Evolutionary conservation across 2,797 vertebrate species (phyloP).

Genomic region (Danionella dracula): DNA sequence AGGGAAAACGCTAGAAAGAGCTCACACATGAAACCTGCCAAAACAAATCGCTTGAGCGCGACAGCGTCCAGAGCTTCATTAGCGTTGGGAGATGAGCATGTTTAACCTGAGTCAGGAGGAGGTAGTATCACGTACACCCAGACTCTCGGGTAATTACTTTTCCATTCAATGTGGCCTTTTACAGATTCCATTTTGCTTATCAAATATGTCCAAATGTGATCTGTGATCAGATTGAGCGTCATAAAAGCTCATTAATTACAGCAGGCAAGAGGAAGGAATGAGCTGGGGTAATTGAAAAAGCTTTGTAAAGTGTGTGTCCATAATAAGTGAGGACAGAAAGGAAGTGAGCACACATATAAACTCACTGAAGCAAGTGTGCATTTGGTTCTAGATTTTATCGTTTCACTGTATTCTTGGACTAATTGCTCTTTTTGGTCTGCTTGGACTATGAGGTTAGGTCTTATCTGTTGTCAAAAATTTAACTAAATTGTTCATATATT

Average conservation of each 20-base stretch:
- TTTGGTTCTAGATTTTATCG: no score
- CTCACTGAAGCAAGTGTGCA: no score
- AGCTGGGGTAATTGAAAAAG: slow-evolving; percentile 39
- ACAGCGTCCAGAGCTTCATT: slow-evolving; percentile 16
- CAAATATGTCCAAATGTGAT: slow-evolving; percentile 65
- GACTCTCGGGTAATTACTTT: slow-evolving; percentile 67
- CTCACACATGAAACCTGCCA: slow-evolving; percentile 55
- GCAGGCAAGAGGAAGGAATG: slow-evolving; percentile 57
- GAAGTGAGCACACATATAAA: not conserved
- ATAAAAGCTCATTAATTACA: slow-evolving; percentile 73
- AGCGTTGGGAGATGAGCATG: slow-evolving; percentile 23
- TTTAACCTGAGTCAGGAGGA: slow-evolving; percentile 56
- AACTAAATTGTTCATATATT: no score
- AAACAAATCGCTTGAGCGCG: slow-evolving; percentile 58
- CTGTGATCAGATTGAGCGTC: slow-evolving; percentile 65
- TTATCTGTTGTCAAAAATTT: no score
- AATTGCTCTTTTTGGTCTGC: not conserved
- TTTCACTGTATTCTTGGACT: no score
- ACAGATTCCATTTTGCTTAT: slow-evolving; percentile 66
- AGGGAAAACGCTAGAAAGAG: slow-evolving; percentile 50
- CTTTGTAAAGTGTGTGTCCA: slow-evolving; percentile 20
- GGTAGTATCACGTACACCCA: slow-evolving; percentile 25
- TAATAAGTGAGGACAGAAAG: slow-evolving; percentile 20
- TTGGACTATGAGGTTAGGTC: not conserved
- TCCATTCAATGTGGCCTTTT: slow-evolving; percentile 54